A percentile compares a stretch with the other conserved stretches of the same genome.
Evolutionary conservation across 2,888 invertebrate species (phyloP).

Genomic region (Stenolophus ochropezus): DNA sequence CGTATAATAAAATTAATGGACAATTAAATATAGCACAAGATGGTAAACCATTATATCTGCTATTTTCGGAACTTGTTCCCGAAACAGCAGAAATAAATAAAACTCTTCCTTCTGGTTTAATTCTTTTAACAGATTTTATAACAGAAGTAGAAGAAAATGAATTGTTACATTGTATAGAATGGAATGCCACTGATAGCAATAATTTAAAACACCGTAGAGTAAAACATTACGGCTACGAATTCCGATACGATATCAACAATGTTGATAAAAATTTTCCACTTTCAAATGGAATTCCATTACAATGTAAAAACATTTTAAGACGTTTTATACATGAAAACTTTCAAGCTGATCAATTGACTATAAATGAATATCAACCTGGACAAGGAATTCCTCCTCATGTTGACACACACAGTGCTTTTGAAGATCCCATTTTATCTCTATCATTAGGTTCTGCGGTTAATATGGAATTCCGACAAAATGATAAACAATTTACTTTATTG

Average conservation of each 20-base stretch:
- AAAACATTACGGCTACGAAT: constrained; percentile 94
- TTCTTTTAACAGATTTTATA: constrained; percentile 83
- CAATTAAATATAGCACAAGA: constrained; percentile 76
- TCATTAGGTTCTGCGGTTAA: constrained; percentile 88
- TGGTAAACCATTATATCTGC: constrained; percentile 80
- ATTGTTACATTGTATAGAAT: constrained; percentile 78
- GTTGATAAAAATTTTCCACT: constrained; percentile 84
- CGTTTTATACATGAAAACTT: constrained; percentile 74
- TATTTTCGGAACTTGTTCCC: constrained; percentile 74
- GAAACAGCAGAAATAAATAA: constrained; percentile 68
- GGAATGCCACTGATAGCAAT: constrained; percentile 70
- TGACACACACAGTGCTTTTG: constrained; percentile 96
- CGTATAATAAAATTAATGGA: constrained; percentile 79
- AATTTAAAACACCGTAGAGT: constrained; percentile 88
- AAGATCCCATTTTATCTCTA: constrained; percentile 89
- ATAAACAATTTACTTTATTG: constrained; percentile 78
- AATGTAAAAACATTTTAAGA: constrained; percentile 81
- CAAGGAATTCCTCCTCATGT: constrained; percentile 97
- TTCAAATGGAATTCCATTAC: constrained; percentile 80
- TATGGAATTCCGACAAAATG: constrained; percentile 90
- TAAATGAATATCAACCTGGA: constrained; percentile 89
- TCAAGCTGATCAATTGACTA: constrained; percentile 87
- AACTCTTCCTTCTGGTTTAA: constrained; percentile 81
- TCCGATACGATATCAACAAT: constrained; percentile 90
- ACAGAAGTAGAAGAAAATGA: constrained; percentile 79